phyloP scores from a whole-genome alignment of 2,888 invertebrate genomes.

The Galeopsomyia nigrocyanea region DNA sequence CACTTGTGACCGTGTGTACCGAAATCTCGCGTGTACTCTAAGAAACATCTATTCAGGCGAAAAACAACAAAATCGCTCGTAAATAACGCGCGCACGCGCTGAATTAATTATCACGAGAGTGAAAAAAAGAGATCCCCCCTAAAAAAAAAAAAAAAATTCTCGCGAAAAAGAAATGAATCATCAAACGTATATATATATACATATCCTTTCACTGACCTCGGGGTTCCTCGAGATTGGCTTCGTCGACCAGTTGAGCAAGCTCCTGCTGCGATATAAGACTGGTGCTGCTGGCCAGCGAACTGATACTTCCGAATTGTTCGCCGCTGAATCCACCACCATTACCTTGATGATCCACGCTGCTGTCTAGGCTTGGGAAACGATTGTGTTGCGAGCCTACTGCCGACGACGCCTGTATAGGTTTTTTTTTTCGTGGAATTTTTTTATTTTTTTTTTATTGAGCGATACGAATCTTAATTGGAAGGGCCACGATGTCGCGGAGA shows the following conservation, averaged over 20 bases:
- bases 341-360: conserved; percentile 66
- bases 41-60: no score
- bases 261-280: conserved; percentile 75
- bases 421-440: not conserved
- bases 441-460: not conserved
- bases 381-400: conserved; percentile 59
- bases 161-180: not conserved
- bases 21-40: no score
- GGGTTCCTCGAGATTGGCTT: conserved; percentile 77
- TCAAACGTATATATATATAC: no score
- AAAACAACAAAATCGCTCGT: no score
- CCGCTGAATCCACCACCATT: conserved; percentile 42
- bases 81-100: no score
- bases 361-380: conserved; percentile 72
- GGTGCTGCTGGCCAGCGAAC: conserved; percentile 73
- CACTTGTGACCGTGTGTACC: no score
- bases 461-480: no score
- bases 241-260: conserved; percentile 76
- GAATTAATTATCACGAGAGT: not conserved
- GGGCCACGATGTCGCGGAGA: no score
- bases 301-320: conserved; percentile 72
- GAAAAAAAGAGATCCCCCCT: not conserved
- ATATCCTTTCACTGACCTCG: conserved; percentile 47
- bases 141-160: not conserved
- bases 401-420: conserved; percentile 3